A percentile compares a stretch with the other conserved stretches of the same genome.
Conservation (phyloP, 2,113 vertebrate genomes). For the Sinocyclocheilus anshuiensis region DNA sequence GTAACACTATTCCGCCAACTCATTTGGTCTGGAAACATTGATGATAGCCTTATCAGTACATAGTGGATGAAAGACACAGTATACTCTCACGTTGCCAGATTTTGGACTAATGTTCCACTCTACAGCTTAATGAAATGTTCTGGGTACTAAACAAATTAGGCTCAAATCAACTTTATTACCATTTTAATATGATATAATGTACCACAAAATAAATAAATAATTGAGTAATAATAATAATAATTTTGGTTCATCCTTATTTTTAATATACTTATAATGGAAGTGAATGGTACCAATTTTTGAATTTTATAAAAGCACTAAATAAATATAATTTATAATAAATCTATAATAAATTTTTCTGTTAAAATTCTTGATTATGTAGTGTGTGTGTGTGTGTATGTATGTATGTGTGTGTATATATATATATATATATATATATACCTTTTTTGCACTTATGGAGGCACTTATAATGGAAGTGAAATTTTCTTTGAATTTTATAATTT, state of each 20-base stretch:
- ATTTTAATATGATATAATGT: background rate
- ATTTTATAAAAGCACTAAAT: too few relatives aligned
- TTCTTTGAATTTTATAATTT: too few relatives aligned
- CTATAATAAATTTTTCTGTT: too few relatives aligned
- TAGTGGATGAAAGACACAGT: background rate
- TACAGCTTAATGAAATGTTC: background rate
- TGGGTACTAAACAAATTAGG: background rate
- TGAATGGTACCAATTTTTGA: background rate
- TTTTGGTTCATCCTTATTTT: background rate
- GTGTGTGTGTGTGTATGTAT: too few relatives aligned
- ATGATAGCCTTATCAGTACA: conserved; percentile 34
- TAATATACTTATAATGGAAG: background rate
- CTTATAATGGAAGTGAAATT: too few relatives aligned
- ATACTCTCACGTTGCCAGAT: background rate
- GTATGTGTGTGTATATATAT: too few relatives aligned
- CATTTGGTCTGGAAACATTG: conserved; percentile 24
- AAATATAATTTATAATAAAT: too few relatives aligned
- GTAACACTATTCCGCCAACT: conserved; percentile 31
- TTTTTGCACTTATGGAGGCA: too few relatives aligned
- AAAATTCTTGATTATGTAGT: too few relatives aligned
- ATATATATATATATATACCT: too few relatives aligned
- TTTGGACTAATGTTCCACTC: background rate
- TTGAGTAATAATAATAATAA: background rate
- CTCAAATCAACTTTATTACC: background rate
- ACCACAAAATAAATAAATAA: background rate